Evolutionary conservation across 92 coral and sea anemone species (phyloP).

Genomic region (Zoanthus sansibaricus): DNA sequence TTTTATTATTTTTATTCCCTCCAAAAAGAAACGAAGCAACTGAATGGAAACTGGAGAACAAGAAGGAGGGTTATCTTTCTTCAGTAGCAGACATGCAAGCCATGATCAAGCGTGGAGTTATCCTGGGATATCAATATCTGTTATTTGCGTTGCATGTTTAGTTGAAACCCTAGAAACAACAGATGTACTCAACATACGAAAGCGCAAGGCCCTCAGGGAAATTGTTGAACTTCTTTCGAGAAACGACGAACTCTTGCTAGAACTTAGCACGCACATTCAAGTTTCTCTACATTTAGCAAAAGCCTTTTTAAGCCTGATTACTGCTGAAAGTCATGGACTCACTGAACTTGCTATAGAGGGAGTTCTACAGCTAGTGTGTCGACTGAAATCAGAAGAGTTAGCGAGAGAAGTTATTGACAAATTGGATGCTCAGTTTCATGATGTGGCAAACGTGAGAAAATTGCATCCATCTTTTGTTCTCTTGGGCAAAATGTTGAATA

Average conservation of each 20-base stretch:
- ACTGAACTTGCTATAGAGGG: conserved; percentile 72
- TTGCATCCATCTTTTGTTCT: conserved; percentile 74
- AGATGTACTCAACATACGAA: conserved; percentile 71
- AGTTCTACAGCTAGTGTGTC: conserved; percentile 61
- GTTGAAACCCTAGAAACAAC: conserved; percentile 83
- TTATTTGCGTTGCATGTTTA: conserved; percentile 90
- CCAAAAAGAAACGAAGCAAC: not conserved
- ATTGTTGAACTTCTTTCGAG: conserved; percentile 69
- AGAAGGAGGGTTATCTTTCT: conserved; percentile 76
- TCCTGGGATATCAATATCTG: conserved; percentile 67
- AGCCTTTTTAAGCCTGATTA: conserved; percentile 68
- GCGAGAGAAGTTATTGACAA: conserved; percentile 80
- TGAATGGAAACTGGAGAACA: conserved; percentile 24
- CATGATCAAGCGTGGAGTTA: conserved; percentile 86
- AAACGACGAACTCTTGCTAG: conserved; percentile 55
- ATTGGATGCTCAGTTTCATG: conserved; percentile 57
- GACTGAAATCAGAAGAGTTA: conserved; percentile 71
- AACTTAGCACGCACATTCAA: conserved; percentile 58
- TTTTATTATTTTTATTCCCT: not conserved
- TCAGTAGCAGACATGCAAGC: conserved; percentile 80
- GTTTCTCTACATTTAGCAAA: conserved; percentile 73
- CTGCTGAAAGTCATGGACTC: conserved; percentile 67
- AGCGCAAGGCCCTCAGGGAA: conserved; percentile 85
- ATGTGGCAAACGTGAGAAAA: conserved; percentile 75
- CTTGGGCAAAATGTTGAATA: conserved; percentile 78